Percentiles rank a stretch among this genome's conserved stretches.
These are phyloP conservation scores for Zygothrica quintamaculata DNA, from an alignment of 2,888 invertebrate species.

Conservation along the genomic window DNA sequence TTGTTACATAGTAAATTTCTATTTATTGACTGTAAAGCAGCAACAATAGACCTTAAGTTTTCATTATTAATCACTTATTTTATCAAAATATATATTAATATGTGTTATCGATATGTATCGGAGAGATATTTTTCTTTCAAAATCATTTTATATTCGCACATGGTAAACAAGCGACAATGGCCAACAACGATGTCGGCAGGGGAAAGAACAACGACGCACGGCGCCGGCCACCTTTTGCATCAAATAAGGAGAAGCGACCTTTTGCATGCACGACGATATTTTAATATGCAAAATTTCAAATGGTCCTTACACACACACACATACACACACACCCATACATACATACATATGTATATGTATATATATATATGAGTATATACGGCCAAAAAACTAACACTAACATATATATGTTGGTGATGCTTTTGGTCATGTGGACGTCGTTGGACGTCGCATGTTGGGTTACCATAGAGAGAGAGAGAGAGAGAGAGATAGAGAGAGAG, in stretches of 20 bases:
- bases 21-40: too few relatives aligned
- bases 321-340: conserved; percentile 32
- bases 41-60: too few relatives aligned
- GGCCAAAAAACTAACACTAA: neutral
- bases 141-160: conserved; percentile 7
- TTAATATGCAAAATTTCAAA: conserved; percentile 81
- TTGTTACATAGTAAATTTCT: too few relatives aligned
- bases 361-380: neutral
- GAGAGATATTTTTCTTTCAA: neutral
- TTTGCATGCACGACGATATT: conserved; percentile 79
- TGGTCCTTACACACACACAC: conserved; percentile 53
- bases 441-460: conserved; percentile 23
- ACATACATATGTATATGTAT: conserved; percentile 18
- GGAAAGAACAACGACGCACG: conserved; percentile 35
- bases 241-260: conserved; percentile 65
- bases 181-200: conserved; percentile 6
- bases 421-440: conserved; percentile 67
- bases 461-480: conserved; percentile 1
- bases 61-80: too few relatives aligned
- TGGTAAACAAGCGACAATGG: conserved; percentile 23
- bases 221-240: conserved; percentile 61
- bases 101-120: neutral
- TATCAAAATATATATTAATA: too few relatives aligned
- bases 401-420: conserved; percentile 51
- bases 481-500: too few relatives aligned